Evolutionary conservation across 1,140 invertebrate genomes (phyloP).

Genomic region (Phenacoccus solenopsis): DNA sequence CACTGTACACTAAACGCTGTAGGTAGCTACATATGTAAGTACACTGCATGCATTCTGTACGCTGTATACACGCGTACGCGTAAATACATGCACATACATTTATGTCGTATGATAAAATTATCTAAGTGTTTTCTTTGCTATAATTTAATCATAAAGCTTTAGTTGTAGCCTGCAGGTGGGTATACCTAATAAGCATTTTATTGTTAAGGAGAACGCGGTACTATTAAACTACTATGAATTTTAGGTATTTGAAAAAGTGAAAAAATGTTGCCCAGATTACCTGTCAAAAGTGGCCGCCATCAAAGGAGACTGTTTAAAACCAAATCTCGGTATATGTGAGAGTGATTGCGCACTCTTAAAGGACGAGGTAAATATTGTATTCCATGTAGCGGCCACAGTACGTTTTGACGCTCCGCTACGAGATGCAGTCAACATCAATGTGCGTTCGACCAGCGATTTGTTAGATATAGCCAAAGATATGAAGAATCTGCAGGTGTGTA

Average conservation of each 20-base stretch:
- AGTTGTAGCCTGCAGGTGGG: too few species aligned
- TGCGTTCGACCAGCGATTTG: conserved; percentile 44
- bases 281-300: conserved; percentile 46
- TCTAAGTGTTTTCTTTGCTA: too few species aligned
- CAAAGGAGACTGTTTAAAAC: conserved; percentile 40
- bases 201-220: too few species aligned
- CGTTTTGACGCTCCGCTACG: conserved; percentile 50
- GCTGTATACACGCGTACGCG: too few species aligned
- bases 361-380: conserved; percentile 62
- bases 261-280: conserved; percentile 42
- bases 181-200: too few species aligned
- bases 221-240: too few species aligned
- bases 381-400: conserved; percentile 52
- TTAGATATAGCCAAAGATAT: conserved; percentile 38
- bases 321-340: conserved; percentile 37
- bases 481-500: conserved; percentile 36
- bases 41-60: too few species aligned
- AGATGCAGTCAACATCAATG: conserved; percentile 49
- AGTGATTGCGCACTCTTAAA: conserved; percentile 50
- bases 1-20: too few species aligned
- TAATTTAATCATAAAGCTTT: too few species aligned
- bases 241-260: conserved; percentile 45
- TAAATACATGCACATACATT: too few species aligned
- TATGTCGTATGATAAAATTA: too few species aligned
- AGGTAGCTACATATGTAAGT: too few species aligned